phyloP scores from a whole-genome alignment of 64 coral and sea anemone species.

The Stylophora pistillata region DNA sequence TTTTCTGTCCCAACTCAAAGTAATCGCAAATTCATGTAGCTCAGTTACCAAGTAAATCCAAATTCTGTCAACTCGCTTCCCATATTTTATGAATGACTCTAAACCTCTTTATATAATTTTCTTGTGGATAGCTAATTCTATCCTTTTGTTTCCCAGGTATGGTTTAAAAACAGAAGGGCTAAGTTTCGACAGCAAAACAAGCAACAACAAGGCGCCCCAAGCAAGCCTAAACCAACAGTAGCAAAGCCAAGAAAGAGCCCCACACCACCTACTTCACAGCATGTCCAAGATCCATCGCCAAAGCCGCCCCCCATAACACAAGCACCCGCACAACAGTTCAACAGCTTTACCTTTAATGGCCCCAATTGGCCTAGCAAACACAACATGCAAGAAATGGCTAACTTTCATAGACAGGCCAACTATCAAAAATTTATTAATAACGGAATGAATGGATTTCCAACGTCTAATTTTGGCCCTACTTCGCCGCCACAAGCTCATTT shows the following conservation, averaged over 20 bases:
- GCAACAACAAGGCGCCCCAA: conserved; percentile 59
- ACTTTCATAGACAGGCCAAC: conserved; percentile 31
- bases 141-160: conserved; percentile 51
- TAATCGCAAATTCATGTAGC: no score
- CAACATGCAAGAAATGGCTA: conserved; percentile 27
- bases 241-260: conserved; percentile 59
- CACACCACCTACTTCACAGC: conserved; percentile 49
- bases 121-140: neutral
- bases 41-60: no score
- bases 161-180: conserved; percentile 96
- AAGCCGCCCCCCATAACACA: neutral
- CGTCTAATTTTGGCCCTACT: neutral
- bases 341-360: neutral
- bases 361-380: conserved; percentile 25
- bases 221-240: conserved; percentile 36
- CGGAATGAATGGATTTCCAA: conserved; percentile 4
- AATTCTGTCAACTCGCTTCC: neutral
- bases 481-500: conserved; percentile 4
- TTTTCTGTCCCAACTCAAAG: no score
- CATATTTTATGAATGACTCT: neutral
- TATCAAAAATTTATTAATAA: conserved; percentile 28
- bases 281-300: conserved; percentile 9
- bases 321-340: conserved; percentile 21
- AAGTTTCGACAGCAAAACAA: conserved; percentile 90
- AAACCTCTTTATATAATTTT: neutral